Evolutionary conservation across 2,797 vertebrate genomes (phyloP), one percentile per base, ranked within the genome.

Genomic region (Fistularia commersonii): DNA sequence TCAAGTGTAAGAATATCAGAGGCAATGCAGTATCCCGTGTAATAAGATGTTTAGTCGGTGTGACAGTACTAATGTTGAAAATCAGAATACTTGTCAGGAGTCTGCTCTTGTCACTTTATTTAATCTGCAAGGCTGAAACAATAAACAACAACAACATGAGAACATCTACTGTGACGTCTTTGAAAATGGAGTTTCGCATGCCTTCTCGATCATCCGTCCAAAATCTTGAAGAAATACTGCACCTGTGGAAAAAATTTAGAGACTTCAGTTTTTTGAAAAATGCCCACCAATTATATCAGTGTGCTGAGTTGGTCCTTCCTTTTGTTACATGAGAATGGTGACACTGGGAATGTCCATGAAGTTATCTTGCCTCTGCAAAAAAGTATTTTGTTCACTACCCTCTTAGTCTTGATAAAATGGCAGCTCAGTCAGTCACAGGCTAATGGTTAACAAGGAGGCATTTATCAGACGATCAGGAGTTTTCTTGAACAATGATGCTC

Each of bases 191-290:
- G 14, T 53, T 49, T 3, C 2, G 32, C 37, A 32, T 54, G 49
- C 5, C 2, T 45, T 38, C 66, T 6, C 5, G 3, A 11, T 91
- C 80, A 98, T 53, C 73, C 91, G 38, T 98, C 93, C 89, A 99
- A 67, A 72, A 98, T 97, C 89, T 91, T 95, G 91, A 98, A 99
- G 88, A 99, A 99, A 79, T 98, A 98, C 71, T 99, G 93, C 45
- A 98, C 94, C 96, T 99, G 63, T 33, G 70, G 63, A 57, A 51
- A 4, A 9, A 66, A 44, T 1, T 3, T 1, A 32, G 31, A 37
- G 51, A 41, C 10, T 36, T 36, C 35, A 36, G 23, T 23, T 23
- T 23, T 23, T 23, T 23, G 23, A 23, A 23, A 23, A 23, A 23
- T 23, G 23, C 23, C 23, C 23, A 23, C 23, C 23, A 23, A 23